Conservation (phyloP, 2,888 invertebrate species). For the Ennomos fuscantarius region DNA sequence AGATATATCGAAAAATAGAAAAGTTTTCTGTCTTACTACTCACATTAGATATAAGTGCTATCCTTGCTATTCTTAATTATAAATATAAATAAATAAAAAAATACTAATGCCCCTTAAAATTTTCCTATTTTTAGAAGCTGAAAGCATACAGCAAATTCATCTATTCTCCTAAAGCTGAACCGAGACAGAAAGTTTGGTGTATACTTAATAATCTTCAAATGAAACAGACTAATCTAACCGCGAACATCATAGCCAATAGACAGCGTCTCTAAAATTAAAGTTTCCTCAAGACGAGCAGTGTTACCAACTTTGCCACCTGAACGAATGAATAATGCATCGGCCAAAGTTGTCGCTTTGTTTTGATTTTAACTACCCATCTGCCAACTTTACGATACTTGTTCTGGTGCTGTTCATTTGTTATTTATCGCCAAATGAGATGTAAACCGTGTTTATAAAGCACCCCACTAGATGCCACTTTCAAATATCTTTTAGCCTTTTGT, state of each 20-base stretch:
- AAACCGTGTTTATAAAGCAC: slow-evolving; percentile 25
- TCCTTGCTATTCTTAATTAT: too few relatives aligned
- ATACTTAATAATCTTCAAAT: neutral
- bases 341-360: slow-evolving; percentile 30
- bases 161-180: too few relatives aligned
- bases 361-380: slow-evolving; percentile 35
- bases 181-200: too few relatives aligned
- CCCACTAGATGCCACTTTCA: slow-evolving; percentile 11
- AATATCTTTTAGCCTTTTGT: slow-evolving; percentile 3
- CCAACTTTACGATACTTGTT: slow-evolving; percentile 27
- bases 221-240: neutral
- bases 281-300: slow-evolving; percentile 18
- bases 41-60: too few relatives aligned
- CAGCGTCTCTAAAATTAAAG: slow-evolving; percentile 25
- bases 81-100: too few relatives aligned
- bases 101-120: too few relatives aligned
- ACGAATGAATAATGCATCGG: slow-evolving; percentile 38
- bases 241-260: slow-evolving; percentile 8
- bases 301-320: slow-evolving; percentile 31
- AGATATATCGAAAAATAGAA: too few relatives aligned
- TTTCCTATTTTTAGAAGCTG: too few relatives aligned
- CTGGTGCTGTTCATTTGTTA: slow-evolving; percentile 33
- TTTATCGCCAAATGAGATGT: slow-evolving; percentile 36
- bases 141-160: too few relatives aligned
- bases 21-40: too few relatives aligned